Base-by-base conservation (phyloP, 2,797 vertebrate species). In the Anguilla anguilla region DNA sequence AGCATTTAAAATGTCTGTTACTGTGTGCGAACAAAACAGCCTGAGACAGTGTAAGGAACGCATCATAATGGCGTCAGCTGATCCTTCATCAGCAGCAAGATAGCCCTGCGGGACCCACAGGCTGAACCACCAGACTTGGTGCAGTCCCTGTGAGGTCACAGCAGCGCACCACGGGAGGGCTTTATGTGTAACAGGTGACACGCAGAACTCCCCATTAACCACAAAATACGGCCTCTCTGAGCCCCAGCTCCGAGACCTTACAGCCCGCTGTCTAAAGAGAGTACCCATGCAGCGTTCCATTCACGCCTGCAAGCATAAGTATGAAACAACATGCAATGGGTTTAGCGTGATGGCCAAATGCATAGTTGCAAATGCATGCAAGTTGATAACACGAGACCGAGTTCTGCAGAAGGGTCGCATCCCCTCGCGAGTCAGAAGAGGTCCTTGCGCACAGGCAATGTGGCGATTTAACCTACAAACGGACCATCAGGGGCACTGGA, bases 141-240 rank as follows among this genome's bases (percentile, higher is more conserved):
- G 53, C 55, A 13, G 31, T 59, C 84, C 57, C 53, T 35, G 84
- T 28, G 2, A 59, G 28, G 53, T 35, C 35, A 35, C 15, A 61
- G 11, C 31, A 17, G 57, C 84, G 35, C 3, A 85, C 31, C 31
- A 39, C 53, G 28, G 57, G 84, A 61, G 15, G 17, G 46, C 15
- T 64, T 57, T 85, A 85, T 25, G 84, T 17, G 15, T 5, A 31
- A 43, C 55, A 46, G 84, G 61, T 57, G 55, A 61, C 35, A 61
- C 46, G 35, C 57, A 19, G 57, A 85, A 61, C 84, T 64, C 81
- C 49, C 81, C 19, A 83, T 83, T 83, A 83, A 53, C 43, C 22
- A 53, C 79, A 83, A 83, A 81, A 83, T 28, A 51, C 11, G 19
- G 77, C 77, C 81, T 53, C 51, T n/a, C 81, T 6, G 46, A 83